Evolutionary conservation across 2,113 vertebrate genomes (phyloP).

Genomic region (Glareola pratincola): DNA sequence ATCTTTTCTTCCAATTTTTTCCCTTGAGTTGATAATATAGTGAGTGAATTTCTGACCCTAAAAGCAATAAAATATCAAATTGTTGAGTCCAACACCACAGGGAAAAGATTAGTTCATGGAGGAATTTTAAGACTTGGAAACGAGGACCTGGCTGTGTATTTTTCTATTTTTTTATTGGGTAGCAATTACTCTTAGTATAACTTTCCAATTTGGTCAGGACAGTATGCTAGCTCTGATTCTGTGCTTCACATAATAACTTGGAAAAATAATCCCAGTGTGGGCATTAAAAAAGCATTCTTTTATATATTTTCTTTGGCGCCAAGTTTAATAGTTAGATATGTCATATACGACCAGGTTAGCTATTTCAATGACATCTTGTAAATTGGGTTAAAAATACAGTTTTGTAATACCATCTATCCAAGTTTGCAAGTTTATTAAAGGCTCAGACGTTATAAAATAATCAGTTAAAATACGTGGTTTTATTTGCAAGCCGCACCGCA

Average conservation of each 20-base stretch:
- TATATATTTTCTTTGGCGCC: not conserved
- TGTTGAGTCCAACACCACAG: not conserved
- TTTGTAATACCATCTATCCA: not conserved
- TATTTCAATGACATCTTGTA: not conserved
- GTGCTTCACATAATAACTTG: not conserved
- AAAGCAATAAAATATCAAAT: conserved; percentile 39
- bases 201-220: not conserved
- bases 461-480: not conserved
- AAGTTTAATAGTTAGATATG: not conserved
- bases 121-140: conserved; percentile 22
- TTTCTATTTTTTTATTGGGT: not conserved
- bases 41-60: conserved; percentile 26
- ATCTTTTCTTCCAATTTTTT: conserved; percentile 27
- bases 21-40: conserved; percentile 10
- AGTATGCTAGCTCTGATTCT: not conserved
- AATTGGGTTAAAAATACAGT: not conserved
- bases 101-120: not conserved
- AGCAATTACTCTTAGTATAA: not conserved
- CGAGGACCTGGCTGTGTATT: not conserved
- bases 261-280: not conserved
- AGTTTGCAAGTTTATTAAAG: not conserved
- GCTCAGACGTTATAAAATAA: not conserved
- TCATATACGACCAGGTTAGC: not conserved
- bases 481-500: not conserved
- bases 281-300: not conserved